A percentile compares a stretch with the other conserved stretches of the same genome.
These are phyloP conservation scores for Dufourea novaeangliae DNA, from an alignment of 1,140 invertebrate genomes.

Conservation along the genomic window DNA sequence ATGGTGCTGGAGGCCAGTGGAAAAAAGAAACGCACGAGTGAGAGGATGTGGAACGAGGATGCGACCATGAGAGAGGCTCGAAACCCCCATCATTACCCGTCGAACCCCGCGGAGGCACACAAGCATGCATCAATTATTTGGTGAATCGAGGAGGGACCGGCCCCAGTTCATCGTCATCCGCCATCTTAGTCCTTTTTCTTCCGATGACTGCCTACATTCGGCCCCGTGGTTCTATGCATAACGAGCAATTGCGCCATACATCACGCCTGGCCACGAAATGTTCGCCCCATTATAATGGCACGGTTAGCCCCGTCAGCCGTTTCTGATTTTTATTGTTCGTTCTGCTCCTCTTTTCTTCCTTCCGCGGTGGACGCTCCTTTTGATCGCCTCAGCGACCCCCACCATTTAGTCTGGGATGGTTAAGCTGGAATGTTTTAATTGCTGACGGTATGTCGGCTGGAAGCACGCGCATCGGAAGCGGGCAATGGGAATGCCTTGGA, in stretches of 20 bases:
- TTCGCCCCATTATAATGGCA: constrained; percentile 61
- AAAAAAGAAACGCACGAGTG: not conserved
- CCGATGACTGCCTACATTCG: not conserved
- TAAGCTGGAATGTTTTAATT: constrained; percentile 62
- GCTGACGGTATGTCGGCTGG: not conserved
- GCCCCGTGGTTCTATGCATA: constrained; percentile 26
- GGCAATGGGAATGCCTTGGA: not conserved
- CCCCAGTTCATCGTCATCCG: constrained; percentile 14
- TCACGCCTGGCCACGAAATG: constrained; percentile 58
- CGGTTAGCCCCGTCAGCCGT: constrained; percentile 30
- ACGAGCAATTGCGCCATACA: constrained; percentile 64
- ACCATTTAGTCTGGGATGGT: constrained; percentile 11
- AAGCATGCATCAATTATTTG: constrained; percentile 72
- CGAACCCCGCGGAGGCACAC: constrained; percentile 63
- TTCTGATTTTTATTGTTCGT: constrained; percentile 19
- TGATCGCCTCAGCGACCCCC: not conserved
- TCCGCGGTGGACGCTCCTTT: not conserved
- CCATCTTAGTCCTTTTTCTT: constrained; percentile 16
- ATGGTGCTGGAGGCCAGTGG: constrained; percentile 25
- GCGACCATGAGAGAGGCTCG: constrained; percentile 48
- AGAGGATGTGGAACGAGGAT: constrained; percentile 18
- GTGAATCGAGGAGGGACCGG: constrained; percentile 54
- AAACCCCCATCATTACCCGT: constrained; percentile 69
- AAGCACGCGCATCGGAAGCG: not conserved
- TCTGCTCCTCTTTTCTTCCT: not conserved